These are phyloP conservation scores for Escarpia spicata DNA, from an alignment of 2,888 invertebrate genomes.

Conservation along the genomic window DNA sequence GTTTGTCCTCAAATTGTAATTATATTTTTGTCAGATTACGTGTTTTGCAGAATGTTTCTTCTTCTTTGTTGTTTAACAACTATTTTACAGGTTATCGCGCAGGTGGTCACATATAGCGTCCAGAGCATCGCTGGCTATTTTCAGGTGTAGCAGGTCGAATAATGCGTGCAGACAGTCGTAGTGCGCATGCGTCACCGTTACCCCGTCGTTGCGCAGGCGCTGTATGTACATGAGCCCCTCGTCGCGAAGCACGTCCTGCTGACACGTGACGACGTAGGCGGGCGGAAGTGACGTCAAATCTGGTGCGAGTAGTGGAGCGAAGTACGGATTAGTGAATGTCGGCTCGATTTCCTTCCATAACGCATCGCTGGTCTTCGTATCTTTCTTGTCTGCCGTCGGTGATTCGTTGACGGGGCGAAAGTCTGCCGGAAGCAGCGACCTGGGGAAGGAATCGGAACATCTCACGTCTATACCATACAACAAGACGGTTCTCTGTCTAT, in stretches of 20 bases:
- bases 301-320: not conserved
- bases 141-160: not conserved
- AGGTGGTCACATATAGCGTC: not conserved
- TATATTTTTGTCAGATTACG: no score
- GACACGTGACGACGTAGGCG: not conserved
- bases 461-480: not conserved
- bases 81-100: not conserved
- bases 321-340: not conserved
- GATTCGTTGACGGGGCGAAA: not conserved
- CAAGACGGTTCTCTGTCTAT: no score
- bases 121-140: not conserved
- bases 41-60: not conserved
- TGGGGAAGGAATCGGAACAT: not conserved
- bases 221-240: not conserved
- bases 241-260: slow-evolving; percentile 1
- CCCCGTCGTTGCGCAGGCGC: not conserved
- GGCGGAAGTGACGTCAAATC: not conserved
- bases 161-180: not conserved
- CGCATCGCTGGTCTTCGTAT: not conserved
- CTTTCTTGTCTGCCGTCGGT: not conserved
- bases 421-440: not conserved
- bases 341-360: not conserved
- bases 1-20: no score
- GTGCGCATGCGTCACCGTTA: not conserved
- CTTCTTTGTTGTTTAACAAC: not conserved